Base-by-base conservation (phyloP, 30 jellyfish, hydroid and myxozoan genomes). In the Hydractinia echinata region DNA sequence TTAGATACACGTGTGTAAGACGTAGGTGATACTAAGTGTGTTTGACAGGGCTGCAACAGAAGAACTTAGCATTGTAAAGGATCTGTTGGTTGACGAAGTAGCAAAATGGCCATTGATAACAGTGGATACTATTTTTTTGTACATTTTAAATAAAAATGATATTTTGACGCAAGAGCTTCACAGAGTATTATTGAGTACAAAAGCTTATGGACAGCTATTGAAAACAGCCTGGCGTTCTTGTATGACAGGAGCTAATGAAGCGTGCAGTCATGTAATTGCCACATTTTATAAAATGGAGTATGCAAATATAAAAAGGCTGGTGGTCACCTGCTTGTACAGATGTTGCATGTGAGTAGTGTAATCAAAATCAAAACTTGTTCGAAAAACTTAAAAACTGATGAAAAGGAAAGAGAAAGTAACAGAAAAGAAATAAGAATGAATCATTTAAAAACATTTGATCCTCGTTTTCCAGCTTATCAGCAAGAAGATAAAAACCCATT, bases 221-320 rank as follows among this genome's bases (percentile, higher is more conserved):
- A 76, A 60, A 67, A 81, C 88, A 68, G 61, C 67, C 58, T 88
- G 95, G 94, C 76, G 94, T 77, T 5, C 85, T 20, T 88, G 95
- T 53, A 82, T 81, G 92, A 89, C 90, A 49, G 90, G 90, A 52
- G 71, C 89, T n/a, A n/a, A 16, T 82, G 61, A 73, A 73, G 56
- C 76, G 14, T 82, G 89, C 79, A 82, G 54, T 67, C 90, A 82
- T 56, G 90, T 73, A 7, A 70, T 82, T 73, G 89, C 90, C 30
- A 8, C n/a, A n/a, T n/a, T 56, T 9, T 56, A 56, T 56, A 56
- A 56, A 56, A n/a, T 56, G 10, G 68, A 56, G 10, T 56, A 18
- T 82, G 90, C 89, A 10, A 7, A 64, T 51, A 48, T n/a, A 53
- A 82, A 70, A 55, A 18, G 66, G 77, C 10, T 82, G 48, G 48